Evolutionary conservation across 2,888 invertebrate genomes (phyloP).

Genomic region (Drosophila nr. medialis): DNA sequence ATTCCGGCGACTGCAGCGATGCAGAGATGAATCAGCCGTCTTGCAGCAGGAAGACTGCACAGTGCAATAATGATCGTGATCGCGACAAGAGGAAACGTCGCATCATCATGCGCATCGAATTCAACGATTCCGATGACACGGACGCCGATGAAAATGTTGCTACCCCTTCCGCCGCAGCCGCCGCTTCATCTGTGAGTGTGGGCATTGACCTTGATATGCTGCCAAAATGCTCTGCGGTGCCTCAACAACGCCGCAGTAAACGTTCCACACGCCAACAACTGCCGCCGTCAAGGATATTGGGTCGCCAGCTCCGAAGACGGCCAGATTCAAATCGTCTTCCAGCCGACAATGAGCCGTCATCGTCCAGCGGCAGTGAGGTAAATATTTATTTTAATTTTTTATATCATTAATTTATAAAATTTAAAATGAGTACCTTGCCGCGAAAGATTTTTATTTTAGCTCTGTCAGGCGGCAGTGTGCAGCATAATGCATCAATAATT

Average conservation of each 20-base stretch:
- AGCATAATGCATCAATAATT: background rate
- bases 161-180: slow-evolving; percentile 3
- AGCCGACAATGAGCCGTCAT: slow-evolving; percentile 51
- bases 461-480: background rate
- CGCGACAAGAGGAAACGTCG: slow-evolving; percentile 77
- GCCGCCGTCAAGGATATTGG: slow-evolving; percentile 50
- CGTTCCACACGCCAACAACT: slow-evolving; percentile 37
- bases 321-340: slow-evolving; percentile 34
- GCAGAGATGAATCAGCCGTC: slow-evolving; percentile 73
- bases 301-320: slow-evolving; percentile 53
- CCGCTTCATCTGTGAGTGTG: slow-evolving; percentile 11
- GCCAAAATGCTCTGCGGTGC: slow-evolving; percentile 64
- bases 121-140: slow-evolving; percentile 82
- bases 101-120: slow-evolving; percentile 84
- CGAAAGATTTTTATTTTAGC: background rate
- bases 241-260: slow-evolving; percentile 40
- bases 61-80: slow-evolving; percentile 26
- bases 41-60: slow-evolving; percentile 52
- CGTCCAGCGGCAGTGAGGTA: slow-evolving; percentile 83
- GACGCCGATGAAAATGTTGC: slow-evolving; percentile 50
- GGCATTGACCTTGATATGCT: slow-evolving; percentile 57
- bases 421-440: background rate
- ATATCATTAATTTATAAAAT: background rate
- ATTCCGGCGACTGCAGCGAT: slow-evolving; percentile 68
- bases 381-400: slow-evolving; percentile 20